Conservation (phyloP, 2,888 invertebrate species). For the Chelonus formosanus region DNA sequence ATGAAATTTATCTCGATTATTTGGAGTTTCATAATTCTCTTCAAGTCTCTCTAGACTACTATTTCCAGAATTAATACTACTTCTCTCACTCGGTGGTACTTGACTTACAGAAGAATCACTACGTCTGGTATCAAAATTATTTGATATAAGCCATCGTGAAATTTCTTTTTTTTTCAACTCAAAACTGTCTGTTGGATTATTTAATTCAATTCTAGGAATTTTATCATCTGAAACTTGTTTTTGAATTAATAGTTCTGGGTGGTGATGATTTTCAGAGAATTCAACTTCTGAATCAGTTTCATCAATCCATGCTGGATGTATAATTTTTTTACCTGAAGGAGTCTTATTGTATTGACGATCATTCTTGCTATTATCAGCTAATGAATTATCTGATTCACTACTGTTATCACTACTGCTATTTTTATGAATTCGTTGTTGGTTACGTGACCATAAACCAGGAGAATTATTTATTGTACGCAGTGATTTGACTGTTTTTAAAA, state of each 20-base stretch:
- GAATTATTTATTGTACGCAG: conserved; percentile 43
- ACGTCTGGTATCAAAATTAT: conserved; percentile 43
- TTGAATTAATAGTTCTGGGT: neutral
- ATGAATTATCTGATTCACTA: conserved; percentile 14
- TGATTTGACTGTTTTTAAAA: conserved; percentile 45
- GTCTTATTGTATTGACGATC: too few relatives aligned
- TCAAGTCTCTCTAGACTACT: conserved; percentile 61
- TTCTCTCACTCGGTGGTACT: conserved; percentile 48
- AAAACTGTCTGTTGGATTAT: neutral
- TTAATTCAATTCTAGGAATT: neutral
- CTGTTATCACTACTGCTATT: too few relatives aligned
- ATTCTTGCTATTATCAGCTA: neutral
- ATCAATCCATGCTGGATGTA: conserved; percentile 34
- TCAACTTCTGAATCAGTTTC: conserved; percentile 43
- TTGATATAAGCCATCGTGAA: conserved; percentile 54
- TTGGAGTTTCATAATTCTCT: conserved; percentile 59
- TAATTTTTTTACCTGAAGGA: neutral
- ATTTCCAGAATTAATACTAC: conserved; percentile 55
- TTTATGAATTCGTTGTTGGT: too few relatives aligned
- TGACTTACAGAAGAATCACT: conserved; percentile 52
- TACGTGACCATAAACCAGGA: conserved; percentile 29
- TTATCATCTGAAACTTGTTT: neutral
- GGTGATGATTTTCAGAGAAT: conserved; percentile 10
- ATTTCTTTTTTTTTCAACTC: conserved; percentile 52
- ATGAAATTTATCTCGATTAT: conserved; percentile 54